Percentiles rank a stretch among this genome's conserved stretches.
Evolutionary conservation across 1,140 invertebrate species (phyloP).

Genomic region (Euglossa dilemma): DNA sequence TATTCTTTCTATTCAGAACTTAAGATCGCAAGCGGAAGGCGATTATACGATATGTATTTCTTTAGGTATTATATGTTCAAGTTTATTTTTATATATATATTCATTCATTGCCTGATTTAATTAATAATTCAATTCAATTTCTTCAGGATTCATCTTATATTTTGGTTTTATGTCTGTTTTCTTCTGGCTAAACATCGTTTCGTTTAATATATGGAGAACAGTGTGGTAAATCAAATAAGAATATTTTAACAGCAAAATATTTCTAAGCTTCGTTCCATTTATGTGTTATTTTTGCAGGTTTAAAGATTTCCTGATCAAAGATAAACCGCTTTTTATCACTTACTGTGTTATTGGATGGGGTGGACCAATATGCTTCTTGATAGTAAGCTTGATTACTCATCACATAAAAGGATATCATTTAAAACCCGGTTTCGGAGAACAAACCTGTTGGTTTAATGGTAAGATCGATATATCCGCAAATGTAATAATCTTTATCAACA

Average conservation of each 20-base stretch:
- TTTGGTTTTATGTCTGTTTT: conserved; percentile 86
- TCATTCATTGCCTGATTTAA: neutral
- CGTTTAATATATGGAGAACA: conserved; percentile 85
- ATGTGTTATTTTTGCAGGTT: conserved; percentile 68
- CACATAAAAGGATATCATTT: conserved; percentile 81
- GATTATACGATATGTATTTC: conserved; percentile 76
- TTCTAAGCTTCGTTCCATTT: neutral
- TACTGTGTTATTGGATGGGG: conserved; percentile 85
- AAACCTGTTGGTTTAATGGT: conserved; percentile 86
- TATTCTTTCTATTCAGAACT: conserved; percentile 82
- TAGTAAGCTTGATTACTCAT: conserved; percentile 82
- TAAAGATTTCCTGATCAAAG: conserved; percentile 75
- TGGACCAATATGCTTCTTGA: conserved; percentile 82
- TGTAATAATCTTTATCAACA: neutral
- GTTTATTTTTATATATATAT: too few species aligned
- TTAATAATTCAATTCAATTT: neutral
- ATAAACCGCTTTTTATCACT: conserved; percentile 80
- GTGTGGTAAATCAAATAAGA: conserved; percentile 82
- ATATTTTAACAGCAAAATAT: neutral
- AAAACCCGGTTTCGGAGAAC: conserved; percentile 84
- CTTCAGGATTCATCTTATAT: conserved; percentile 84
- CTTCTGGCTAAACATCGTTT: conserved; percentile 87
- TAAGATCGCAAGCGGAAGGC: conserved; percentile 72
- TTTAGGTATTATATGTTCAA: conserved; percentile 76
- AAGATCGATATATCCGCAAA: conserved; percentile 46